Conservation (phyloP, 2,113 vertebrate genomes). For the Micromys minutus region DNA sequence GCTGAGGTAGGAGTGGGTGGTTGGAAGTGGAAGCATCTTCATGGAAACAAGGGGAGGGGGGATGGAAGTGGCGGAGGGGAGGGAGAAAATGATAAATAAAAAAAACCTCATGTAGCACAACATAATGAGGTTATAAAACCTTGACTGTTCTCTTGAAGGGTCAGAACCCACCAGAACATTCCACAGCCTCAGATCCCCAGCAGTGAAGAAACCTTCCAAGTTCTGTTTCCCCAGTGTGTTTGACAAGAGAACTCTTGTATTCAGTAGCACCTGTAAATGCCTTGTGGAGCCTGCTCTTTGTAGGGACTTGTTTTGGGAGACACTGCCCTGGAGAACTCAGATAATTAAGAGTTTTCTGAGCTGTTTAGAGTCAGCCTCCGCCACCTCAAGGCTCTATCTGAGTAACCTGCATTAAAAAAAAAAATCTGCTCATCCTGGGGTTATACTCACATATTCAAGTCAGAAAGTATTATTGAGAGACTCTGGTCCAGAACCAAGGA, state of each 20-base stretch:
- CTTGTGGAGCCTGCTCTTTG: not conserved
- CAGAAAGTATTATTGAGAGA: rapidly evolving
- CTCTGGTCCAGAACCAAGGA: not conserved
- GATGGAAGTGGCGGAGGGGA: too few relatives aligned
- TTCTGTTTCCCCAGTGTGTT: not conserved
- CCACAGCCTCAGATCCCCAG: not conserved
- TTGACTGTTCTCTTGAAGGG: not conserved
- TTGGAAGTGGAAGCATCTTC: too few relatives aligned
- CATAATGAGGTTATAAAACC: not conserved
- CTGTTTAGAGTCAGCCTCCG: not conserved
- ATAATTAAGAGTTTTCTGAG: conserved; percentile 22
- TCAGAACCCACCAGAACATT: not conserved
- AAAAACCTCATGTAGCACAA: not conserved
- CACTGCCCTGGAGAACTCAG: not conserved
- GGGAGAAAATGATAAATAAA: too few relatives aligned
- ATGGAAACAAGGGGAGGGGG: too few relatives aligned
- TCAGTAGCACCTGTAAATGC: not conserved
- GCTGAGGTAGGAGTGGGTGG: too few relatives aligned
- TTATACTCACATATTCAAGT: not conserved
- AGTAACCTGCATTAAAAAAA: not conserved
- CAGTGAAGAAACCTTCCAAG: not conserved
- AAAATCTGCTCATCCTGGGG: not conserved
- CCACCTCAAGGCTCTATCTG: not conserved
- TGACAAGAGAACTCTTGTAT: not conserved
- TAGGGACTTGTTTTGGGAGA: not conserved